Evolutionary conservation across 92 coral and sea anemone species (phyloP), one percentile per base, ranked within the genome.

Genomic region (Heliopora coerulea): DNA sequence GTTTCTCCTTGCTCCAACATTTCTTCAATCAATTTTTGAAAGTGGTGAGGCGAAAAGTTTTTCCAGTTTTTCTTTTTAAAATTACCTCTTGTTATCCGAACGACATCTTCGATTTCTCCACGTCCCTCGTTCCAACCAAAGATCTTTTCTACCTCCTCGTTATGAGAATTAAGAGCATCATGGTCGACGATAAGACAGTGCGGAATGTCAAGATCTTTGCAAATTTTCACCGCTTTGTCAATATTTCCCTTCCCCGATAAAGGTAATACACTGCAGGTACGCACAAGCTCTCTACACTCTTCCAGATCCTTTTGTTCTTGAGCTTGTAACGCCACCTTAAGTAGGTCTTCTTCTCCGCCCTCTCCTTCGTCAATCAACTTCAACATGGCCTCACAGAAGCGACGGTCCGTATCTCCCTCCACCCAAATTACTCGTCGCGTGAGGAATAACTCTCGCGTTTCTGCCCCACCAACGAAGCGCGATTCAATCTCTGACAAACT

Each of bases 91-190:
- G 96, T 89, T 64, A 89, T 9, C 29, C 91, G 81, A 56, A 89
- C 84, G 3, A 88, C 91, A 67, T 89, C 96, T 72, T 89, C 96
- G 35, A 89, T 86, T 73, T 89, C 96, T 11, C 96, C 96, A n/a
- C 90, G 87, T 67, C 73, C 79, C 12, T 74, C 81, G 65, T 88
- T 63, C 96, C 96, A 89, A 17, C 83, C 78, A 28, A 89, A 89
- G 32, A 89, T 83, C 21, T 75, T 73, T 44, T 83, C 78, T 24
- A 78, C 80, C 14, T 86, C 96, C 50, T 86, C 60, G 19, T 67
- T 80, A 18, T 56, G 86, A 58, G 73, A 84, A 30, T 67, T 81
- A 62, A 89, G 84, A 20, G 86, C 96, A 54, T 89, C 96, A 49
- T 86, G 70, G 80, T 86, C 96, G 63, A 90, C 86, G 59, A 89